Evolutionary conservation across 2,888 invertebrate species (phyloP).

Genomic region (Habroteleia sp.): DNA sequence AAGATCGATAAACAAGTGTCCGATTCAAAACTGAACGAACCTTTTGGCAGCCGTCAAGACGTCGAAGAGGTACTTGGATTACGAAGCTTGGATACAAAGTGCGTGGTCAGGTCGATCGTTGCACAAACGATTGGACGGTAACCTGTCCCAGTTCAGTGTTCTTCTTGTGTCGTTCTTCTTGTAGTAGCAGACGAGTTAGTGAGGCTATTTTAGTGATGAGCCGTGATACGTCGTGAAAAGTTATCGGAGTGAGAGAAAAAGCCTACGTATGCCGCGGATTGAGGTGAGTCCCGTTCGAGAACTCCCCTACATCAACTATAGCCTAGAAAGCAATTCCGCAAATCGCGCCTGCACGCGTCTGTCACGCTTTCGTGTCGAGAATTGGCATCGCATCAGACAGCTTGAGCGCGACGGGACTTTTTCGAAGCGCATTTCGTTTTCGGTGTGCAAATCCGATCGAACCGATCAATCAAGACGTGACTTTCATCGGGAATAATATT

Average conservation of each 20-base stretch:
- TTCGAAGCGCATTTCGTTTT: not conserved
- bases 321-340: slow-evolving; percentile 1
- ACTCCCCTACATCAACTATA: not conserved
- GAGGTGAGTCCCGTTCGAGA: slow-evolving; percentile 67
- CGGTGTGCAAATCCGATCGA: slow-evolving; percentile 5
- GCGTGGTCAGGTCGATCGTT: slow-evolving; percentile 12
- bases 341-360: slow-evolving; percentile 6
- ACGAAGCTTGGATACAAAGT: slow-evolving; percentile 12
- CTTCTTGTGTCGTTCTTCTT: slow-evolving; percentile 49
- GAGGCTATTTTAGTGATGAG: slow-evolving; percentile 39
- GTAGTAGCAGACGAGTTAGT: slow-evolving; percentile 47
- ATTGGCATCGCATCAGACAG: slow-evolving; percentile 7
- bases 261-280: slow-evolving; percentile 75
- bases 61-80: slow-evolving; percentile 10
- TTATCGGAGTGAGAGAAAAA: slow-evolving; percentile 33
- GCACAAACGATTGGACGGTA: slow-evolving; percentile 14
- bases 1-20: too few relatives aligned
- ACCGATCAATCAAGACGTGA: slow-evolving; percentile 19
- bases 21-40: too few relatives aligned
- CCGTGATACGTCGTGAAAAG: slow-evolving; percentile 15
- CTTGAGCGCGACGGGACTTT: slow-evolving; percentile 5
- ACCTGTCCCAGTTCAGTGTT: slow-evolving; percentile 14
- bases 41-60: slow-evolving; percentile 1
- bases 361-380: slow-evolving; percentile 5
- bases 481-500: slow-evolving; percentile 22